Percentiles rank a stretch among this genome's conserved stretches.
These are phyloP conservation scores for Noctua janthe DNA, from an alignment of 2,888 invertebrate species.

Conservation along the genomic window DNA sequence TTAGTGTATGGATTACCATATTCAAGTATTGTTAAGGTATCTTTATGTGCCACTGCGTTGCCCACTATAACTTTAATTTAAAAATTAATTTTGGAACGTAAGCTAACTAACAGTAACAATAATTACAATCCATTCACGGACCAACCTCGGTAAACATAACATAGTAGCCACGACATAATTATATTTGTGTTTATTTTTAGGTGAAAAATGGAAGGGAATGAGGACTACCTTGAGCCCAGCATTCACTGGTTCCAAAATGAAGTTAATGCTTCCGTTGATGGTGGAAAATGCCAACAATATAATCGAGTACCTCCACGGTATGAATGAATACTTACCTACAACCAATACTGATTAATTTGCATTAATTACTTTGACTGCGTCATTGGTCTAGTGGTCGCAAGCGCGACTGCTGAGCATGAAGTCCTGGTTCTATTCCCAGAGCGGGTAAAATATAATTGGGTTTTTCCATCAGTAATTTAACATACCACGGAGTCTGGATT, in stretches of 20 bases:
- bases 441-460: neutral
- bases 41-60: neutral
- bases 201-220: conserved; percentile 88
- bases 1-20: neutral
- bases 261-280: conserved; percentile 88
- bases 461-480: neutral
- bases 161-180: neutral
- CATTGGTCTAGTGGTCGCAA: neutral
- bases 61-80: neutral
- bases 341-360: neutral
- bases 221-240: conserved; percentile 88
- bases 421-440: neutral
- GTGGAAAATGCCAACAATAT: conserved; percentile 77
- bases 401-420: neutral
- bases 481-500: neutral
- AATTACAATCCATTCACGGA: neutral
- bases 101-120: neutral
- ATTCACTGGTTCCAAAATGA: conserved; percentile 90
- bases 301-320: conserved; percentile 78
- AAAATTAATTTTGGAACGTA: neutral
- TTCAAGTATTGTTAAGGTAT: neutral
- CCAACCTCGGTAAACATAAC: too few species aligned
- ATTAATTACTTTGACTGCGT: neutral
- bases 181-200: conserved; percentile 67
- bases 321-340: neutral